phyloP scores from a whole-genome alignment of 2,797 vertebrate species.

The Bucorvus abyssinicus region DNA sequence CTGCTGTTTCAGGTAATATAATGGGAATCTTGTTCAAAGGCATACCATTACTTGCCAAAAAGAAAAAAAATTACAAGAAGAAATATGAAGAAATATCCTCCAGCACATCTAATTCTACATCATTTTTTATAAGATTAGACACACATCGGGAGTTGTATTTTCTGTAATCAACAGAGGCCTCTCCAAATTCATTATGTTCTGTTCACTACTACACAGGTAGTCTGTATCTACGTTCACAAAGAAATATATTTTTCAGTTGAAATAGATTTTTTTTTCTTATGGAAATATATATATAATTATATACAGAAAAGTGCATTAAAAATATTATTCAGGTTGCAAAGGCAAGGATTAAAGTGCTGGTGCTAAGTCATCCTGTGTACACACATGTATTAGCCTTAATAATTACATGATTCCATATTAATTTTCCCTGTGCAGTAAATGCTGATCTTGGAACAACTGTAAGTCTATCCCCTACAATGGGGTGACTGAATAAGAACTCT shows the following conservation, averaged over 20 bases:
- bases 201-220: not conserved
- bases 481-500: not conserved
- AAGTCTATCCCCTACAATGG: not conserved
- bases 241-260: not conserved
- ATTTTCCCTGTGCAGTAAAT: not conserved
- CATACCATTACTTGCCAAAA: not conserved
- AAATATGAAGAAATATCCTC: not conserved
- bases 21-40: not conserved
- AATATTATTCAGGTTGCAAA: not conserved
- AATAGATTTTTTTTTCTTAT: not conserved
- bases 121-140: not conserved
- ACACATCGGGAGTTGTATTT: not conserved
- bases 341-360: not conserved
- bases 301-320: not conserved
- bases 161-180: not conserved
- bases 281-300: not conserved
- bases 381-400: not conserved
- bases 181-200: not conserved
- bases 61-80: not conserved
- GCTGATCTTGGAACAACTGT: not conserved
- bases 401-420: not conserved
- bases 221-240: not conserved
- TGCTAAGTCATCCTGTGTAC: not conserved
- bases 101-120: not conserved
- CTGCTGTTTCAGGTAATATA: not conserved